Evolutionary conservation across 2,113 vertebrate species (phyloP).

Genomic region (Xiphias gladius): DNA sequence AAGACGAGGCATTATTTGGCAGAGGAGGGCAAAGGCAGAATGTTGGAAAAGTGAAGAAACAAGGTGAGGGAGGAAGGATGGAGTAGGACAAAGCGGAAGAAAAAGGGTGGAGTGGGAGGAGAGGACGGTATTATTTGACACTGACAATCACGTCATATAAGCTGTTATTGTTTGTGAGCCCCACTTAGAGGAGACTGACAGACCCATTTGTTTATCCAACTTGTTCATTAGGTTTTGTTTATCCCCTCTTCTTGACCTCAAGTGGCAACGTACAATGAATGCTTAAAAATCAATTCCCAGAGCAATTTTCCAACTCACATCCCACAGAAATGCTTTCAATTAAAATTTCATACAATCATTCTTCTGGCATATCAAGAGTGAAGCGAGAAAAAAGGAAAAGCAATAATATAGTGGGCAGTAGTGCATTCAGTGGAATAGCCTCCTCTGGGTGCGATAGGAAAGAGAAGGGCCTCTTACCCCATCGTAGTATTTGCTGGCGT

Average conservation of each 20-base stretch:
- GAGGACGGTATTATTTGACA: conserved; percentile 61
- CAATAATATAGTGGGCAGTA: conserved; percentile 77
- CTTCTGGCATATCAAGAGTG: conserved; percentile 78
- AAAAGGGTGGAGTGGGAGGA: conserved; percentile 33
- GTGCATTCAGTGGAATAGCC: conserved; percentile 75
- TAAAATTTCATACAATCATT: conserved; percentile 82
- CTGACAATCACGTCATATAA: conserved; percentile 60
- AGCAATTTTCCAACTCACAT: conserved; percentile 83
- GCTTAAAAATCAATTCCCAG: conserved; percentile 80
- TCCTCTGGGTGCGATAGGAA: conserved; percentile 70
- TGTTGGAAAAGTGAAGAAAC: conserved; percentile 2
- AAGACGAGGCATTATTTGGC: not conserved
- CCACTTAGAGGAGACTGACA: conserved; percentile 76
- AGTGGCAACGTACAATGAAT: conserved; percentile 76
- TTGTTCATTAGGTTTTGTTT: conserved; percentile 82
- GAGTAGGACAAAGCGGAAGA: conserved; percentile 37
- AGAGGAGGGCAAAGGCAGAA: conserved; percentile 9
- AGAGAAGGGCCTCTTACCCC: conserved; percentile 87
- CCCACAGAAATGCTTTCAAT: conserved; percentile 83
- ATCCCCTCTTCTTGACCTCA: conserved; percentile 75
- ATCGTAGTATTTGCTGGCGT: conserved; percentile 98
- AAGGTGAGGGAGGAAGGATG: not conserved
- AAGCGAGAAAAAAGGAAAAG: conserved; percentile 52
- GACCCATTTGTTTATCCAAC: conserved; percentile 77
- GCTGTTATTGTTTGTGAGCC: conserved; percentile 66